Base-by-base conservation (phyloP, 2,113 vertebrate species). In the Austrofundulus limnaeus region DNA sequence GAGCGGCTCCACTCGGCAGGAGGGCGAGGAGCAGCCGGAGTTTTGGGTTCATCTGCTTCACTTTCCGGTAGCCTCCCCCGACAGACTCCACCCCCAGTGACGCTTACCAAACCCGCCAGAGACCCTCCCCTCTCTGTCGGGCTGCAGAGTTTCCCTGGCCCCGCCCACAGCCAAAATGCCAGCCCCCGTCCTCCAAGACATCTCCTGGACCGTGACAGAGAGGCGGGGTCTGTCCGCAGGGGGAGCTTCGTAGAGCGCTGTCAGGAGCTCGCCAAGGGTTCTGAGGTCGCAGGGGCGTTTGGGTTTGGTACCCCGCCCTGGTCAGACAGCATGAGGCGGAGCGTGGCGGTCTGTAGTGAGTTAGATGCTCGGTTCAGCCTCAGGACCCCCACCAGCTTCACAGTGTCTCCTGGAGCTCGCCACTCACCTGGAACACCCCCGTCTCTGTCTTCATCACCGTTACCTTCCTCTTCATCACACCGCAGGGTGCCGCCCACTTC, bases 181-280 rank as follows among this genome's bases (percentile, higher is more conserved):
- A 71, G 89, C 71, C 82, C 75, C 23, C 72, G 57, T 1, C 66
- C 64, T 0, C 37, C n/a, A 38, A 19, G 84, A 6, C 55, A 60
- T 38, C 73, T 61, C 37, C 75, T 9, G 19, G 87, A 73, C 8
- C 77, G 84, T 0, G 83, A 80, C 65, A 57, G 1, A 34, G 81
- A 87, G 2, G 66, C 47, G 24, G 85, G 10, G 3, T 42, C 76
- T 0, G 56, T 86, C 0, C 87, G 89, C 0, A 77, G 90, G 43
- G 94, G 94, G 17, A 94, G 91, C 80, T 95, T 96, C 0, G 94
- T 94, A 38, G 94, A 96, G 77, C 92, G 94, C 37, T 96, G 94
- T 69, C 94, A 96, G 72, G 94, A 95, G 66, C 89, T 93, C 11
- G 95, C 92, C 1, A 93, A 93, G 23, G 86, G 77, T 23, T 89